Evolutionary conservation across 2,888 invertebrate species (phyloP).

Genomic region (Rotaria magnacalcarata): DNA sequence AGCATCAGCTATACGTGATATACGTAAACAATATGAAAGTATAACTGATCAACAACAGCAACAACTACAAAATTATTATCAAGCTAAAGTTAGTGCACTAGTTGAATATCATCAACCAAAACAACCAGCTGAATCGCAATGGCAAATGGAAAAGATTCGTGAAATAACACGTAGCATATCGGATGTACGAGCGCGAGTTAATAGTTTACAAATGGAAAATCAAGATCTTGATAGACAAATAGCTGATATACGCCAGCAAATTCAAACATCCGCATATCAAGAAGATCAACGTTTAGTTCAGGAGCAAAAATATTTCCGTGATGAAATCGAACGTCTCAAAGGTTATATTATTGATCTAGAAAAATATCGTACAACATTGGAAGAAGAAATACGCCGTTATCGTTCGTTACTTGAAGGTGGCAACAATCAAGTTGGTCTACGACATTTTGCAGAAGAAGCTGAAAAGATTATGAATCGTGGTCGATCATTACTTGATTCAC

Average conservation of each 20-base stretch:
- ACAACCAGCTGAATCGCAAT: constrained; percentile 10
- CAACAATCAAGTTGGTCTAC: neutral
- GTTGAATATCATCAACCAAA: constrained; percentile 27
- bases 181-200: neutral
- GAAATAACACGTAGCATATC: constrained; percentile 16
- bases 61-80: constrained; percentile 48
- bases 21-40: constrained; percentile 45
- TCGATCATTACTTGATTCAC: neutral
- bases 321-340: constrained; percentile 19
- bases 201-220: constrained; percentile 32
- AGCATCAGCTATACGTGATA: constrained; percentile 45
- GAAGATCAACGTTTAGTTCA: constrained; percentile 15
- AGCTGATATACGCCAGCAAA: constrained; percentile 1
- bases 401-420: constrained; percentile 62
- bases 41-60: constrained; percentile 43
- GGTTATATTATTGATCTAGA: constrained; percentile 16
- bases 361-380: constrained; percentile 63
- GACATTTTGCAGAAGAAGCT: constrained; percentile 33
- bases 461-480: constrained; percentile 34
- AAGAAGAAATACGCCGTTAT: constrained; percentile 64
- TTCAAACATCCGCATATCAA: neutral
- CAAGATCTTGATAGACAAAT: constrained; percentile 27
- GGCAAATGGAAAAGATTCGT: constrained; percentile 34
- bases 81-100: constrained; percentile 59
- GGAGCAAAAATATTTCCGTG: constrained; percentile 15